A percentile compares a stretch with the other conserved stretches of the same genome.
Evolutionary conservation across 2,797 vertebrate genomes (phyloP).

Genomic region (Thamnophis elegans): DNA sequence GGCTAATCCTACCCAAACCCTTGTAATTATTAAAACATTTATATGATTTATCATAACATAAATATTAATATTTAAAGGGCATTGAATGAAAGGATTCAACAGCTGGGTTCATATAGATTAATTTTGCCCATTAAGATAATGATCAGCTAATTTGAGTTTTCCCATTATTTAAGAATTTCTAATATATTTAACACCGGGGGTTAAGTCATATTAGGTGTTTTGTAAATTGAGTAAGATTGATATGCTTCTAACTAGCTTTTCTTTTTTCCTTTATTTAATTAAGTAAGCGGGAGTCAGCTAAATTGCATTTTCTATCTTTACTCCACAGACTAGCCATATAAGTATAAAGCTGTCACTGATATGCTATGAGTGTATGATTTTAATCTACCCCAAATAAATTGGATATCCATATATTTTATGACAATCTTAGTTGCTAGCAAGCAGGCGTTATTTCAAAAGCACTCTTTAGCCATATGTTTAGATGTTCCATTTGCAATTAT

Average conservation of each 20-base stretch:
- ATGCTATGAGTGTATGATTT: slow-evolving; percentile 40
- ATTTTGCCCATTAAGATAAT: slow-evolving; percentile 12
- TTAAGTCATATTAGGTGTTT: slow-evolving; percentile 7
- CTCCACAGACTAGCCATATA: slow-evolving; percentile 29
- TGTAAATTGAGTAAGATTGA: slow-evolving; percentile 38
- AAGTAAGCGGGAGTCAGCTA: slow-evolving; percentile 35
- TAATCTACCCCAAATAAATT: slow-evolving; percentile 53
- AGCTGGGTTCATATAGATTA: slow-evolving; percentile 3
- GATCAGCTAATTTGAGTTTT: slow-evolving; percentile 12
- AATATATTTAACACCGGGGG: slow-evolving; percentile 9
- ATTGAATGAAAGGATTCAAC: neutral
- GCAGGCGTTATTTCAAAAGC: slow-evolving; percentile 24
- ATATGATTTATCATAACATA: neutral
- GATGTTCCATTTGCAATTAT: slow-evolving; percentile 44
- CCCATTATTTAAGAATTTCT: slow-evolving; percentile 12
- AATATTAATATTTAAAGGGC: slow-evolving; percentile 24
- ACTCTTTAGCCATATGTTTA: slow-evolving; percentile 49
- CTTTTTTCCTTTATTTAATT: slow-evolving; percentile 45
- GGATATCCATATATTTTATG: slow-evolving; percentile 45
- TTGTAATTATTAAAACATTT: slow-evolving; percentile 1
- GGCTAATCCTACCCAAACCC: slow-evolving; percentile 7
- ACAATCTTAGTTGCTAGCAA: slow-evolving; percentile 41
- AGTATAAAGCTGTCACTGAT: slow-evolving; percentile 51
- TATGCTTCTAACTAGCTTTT: slow-evolving; percentile 15
- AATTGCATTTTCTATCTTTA: slow-evolving; percentile 54